phyloP scores from a whole-genome alignment of 2,888 invertebrate species.

The Acleris laterana region DNA sequence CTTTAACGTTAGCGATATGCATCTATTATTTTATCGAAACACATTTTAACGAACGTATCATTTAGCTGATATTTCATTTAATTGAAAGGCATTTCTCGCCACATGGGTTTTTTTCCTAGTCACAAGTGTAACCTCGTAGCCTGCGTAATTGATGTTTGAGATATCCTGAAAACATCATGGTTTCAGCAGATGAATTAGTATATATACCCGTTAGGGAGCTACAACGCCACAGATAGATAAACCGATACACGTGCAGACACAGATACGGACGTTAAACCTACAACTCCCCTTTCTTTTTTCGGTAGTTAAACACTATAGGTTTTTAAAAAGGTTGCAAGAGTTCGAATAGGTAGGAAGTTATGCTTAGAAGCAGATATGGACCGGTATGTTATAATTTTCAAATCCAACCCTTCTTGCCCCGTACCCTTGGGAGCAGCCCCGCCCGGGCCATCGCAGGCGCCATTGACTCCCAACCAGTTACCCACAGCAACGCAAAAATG shows the following conservation, averaged over 20 bases:
- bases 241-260: too few relatives aligned
- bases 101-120: too few relatives aligned
- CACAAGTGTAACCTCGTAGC: too few relatives aligned
- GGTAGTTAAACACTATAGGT: background rate
- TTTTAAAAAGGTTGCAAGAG: background rate
- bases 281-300: background rate
- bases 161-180: too few relatives aligned
- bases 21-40: too few relatives aligned
- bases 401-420: constrained; percentile 51
- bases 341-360: background rate
- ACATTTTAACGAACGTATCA: too few relatives aligned
- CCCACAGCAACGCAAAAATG: background rate
- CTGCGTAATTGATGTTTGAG: too few relatives aligned
- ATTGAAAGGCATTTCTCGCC: too few relatives aligned
- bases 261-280: too few relatives aligned
- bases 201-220: background rate
- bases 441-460: constrained; percentile 63
- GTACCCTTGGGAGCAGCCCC: constrained; percentile 56
- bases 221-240: too few relatives aligned
- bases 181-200: background rate
- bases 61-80: too few relatives aligned
- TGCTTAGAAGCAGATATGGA: background rate
- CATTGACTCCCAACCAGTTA: constrained; percentile 53
- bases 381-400: constrained; percentile 17
- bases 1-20: too few relatives aligned